Evolutionary conservation across 1,140 invertebrate genomes (phyloP).

Genomic region (Lasioglossum albipes): DNA sequence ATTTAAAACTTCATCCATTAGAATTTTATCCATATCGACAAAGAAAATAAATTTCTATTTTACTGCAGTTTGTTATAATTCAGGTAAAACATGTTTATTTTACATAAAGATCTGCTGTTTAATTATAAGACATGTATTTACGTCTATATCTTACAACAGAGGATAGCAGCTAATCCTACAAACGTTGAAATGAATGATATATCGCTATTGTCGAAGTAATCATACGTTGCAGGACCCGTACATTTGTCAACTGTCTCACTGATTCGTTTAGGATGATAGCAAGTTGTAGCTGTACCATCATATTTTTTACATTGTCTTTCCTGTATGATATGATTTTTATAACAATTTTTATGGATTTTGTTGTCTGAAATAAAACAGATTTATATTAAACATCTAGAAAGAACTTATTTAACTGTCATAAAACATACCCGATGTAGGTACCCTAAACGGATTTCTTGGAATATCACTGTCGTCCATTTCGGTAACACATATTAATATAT

Average conservation of each 20-base stretch:
- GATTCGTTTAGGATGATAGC: neutral
- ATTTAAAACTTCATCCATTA: too few relatives aligned
- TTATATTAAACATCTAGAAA: neutral
- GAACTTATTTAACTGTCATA: neutral
- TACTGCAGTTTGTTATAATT: too few relatives aligned
- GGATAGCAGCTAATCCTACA: neutral
- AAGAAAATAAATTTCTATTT: too few relatives aligned
- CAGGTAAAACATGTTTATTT: too few relatives aligned
- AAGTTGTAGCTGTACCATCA: neutral
- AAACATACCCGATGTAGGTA: neutral
- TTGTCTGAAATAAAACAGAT: neutral
- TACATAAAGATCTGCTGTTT: too few relatives aligned
- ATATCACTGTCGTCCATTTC: neutral
- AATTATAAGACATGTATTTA: neutral
- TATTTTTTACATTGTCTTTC: neutral
- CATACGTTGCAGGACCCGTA: neutral
- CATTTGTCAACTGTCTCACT: neutral
- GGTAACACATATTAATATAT: neutral
- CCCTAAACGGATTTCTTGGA: neutral
- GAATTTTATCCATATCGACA: too few relatives aligned
- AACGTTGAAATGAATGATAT: neutral
- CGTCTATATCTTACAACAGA: neutral
- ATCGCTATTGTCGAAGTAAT: neutral
- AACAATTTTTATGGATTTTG: neutral
- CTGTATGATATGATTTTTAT: neutral